Evolutionary conservation across 1,140 invertebrate species (phyloP).

Genomic region (Diorhabda sublineata): DNA sequence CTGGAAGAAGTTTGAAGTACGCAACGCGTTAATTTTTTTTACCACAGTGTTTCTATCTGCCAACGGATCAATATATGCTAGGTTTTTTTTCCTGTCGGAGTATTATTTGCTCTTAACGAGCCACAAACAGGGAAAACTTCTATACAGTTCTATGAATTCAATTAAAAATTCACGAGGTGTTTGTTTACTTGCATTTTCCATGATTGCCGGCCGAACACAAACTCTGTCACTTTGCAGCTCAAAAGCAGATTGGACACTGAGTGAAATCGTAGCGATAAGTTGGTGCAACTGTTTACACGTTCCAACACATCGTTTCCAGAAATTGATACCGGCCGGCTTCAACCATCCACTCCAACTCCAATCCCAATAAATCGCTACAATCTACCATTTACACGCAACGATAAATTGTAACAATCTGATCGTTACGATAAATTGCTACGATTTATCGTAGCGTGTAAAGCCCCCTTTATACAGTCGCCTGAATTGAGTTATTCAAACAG

Average conservation of each 20-base stretch:
- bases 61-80: no score
- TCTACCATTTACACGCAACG: not conserved
- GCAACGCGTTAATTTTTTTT: no score
- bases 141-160: not conserved
- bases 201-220: not conserved
- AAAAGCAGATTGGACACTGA: not conserved
- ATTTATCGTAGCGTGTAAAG: no score
- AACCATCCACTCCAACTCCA: not conserved
- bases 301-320: not conserved
- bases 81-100: not conserved
- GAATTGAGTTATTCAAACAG: no score
- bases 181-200: not conserved
- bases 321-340: not conserved
- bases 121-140: not conserved
- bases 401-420: not conserved
- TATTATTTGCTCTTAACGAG: not conserved
- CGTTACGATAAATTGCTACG: no score
- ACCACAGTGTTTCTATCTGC: no score
- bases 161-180: not conserved
- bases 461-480: no score
- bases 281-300: not conserved
- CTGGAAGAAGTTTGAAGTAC: no score
- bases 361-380: slow-evolving; percentile 4
- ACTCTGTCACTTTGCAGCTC: not conserved
- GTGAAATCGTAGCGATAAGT: not conserved